Conservation (phyloP, 1,140 invertebrate genomes). For the Brachionus rubens region DNA sequence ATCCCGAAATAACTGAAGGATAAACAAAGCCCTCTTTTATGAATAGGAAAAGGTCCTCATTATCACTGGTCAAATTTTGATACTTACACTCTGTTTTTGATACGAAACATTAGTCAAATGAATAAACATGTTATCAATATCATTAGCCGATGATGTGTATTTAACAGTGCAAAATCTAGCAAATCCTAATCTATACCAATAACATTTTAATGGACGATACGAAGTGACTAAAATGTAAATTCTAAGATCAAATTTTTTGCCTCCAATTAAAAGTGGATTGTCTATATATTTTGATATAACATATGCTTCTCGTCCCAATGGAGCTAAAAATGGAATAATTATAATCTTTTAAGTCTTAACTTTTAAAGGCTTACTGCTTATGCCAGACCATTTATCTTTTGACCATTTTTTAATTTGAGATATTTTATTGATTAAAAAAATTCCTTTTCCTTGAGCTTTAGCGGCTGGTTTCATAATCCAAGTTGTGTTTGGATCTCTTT, state of each 20-base stretch:
- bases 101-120: constrained; percentile 82
- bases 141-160: constrained; percentile 64
- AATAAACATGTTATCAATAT: constrained; percentile 79
- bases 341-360: not conserved
- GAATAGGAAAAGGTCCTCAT: not conserved
- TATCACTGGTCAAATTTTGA: too few species aligned
- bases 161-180: constrained; percentile 80
- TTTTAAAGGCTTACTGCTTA: not conserved
- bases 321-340: constrained; percentile 49
- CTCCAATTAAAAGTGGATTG: constrained; percentile 86
- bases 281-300: constrained; percentile 82
- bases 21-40: not conserved
- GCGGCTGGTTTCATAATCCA: constrained; percentile 98
- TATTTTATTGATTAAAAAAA: constrained; percentile 66
- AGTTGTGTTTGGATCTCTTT: constrained; percentile 80
- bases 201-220: constrained; percentile 74
- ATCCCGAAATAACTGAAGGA: too few species aligned
- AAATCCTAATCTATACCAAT: constrained; percentile 68
- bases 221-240: constrained; percentile 92
- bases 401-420: constrained; percentile 65
- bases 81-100: constrained; percentile 76
- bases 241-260: constrained; percentile 91
- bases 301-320: constrained; percentile 59
- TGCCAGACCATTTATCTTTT: constrained; percentile 55
- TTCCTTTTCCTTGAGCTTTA: constrained; percentile 63